Conservation (phyloP, 2,888 invertebrate genomes). For the Xestia c-nigrum region DNA sequence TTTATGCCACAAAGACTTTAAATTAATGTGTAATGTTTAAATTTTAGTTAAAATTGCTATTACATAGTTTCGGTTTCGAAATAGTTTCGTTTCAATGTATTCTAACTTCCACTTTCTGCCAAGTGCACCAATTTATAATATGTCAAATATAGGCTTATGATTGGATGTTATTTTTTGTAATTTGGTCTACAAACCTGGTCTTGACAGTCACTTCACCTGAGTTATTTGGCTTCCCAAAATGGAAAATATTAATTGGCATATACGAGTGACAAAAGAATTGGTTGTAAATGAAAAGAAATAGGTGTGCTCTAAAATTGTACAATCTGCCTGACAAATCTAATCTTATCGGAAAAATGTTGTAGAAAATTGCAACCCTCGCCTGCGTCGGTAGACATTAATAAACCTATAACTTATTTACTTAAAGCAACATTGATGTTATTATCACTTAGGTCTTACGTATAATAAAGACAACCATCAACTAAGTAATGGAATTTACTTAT, state of each 20-base stretch:
- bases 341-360: not conserved
- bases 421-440: not conserved
- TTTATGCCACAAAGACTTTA: constrained; percentile 40
- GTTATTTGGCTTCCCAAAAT: not conserved
- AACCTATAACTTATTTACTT: too few relatives aligned
- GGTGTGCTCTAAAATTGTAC: not conserved
- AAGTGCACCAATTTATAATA: not conserved
- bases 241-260: not conserved
- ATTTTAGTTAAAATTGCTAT: constrained; percentile 30
- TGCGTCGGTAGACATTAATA: not conserved
- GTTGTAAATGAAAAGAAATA: not conserved
- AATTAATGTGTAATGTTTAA: constrained; percentile 38
- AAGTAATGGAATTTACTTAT: constrained; percentile 32
- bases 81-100: constrained; percentile 13
- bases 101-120: not conserved
- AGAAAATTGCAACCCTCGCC: not conserved
- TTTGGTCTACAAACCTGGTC: not conserved
- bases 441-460: not conserved
- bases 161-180: not conserved
- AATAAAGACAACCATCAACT: constrained; percentile 15
- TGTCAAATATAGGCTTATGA: not conserved
- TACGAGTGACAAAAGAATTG: not conserved
- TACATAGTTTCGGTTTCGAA: constrained; percentile 21
- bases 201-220: not conserved
- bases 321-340: not conserved